Evolutionary conservation across 2,888 invertebrate species (phyloP).

Genomic region (Drosophila seclusa): DNA sequence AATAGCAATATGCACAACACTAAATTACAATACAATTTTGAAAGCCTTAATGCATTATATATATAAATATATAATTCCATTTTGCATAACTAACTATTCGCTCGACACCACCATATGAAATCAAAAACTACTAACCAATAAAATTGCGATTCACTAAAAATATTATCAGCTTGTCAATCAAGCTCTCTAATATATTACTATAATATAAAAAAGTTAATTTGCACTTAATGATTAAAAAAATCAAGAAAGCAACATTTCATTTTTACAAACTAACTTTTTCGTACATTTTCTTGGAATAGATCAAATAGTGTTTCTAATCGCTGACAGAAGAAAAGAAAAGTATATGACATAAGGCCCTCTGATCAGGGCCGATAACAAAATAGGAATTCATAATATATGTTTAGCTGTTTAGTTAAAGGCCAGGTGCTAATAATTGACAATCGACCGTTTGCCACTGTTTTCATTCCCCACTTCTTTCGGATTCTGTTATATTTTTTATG

Average conservation of each 20-base stretch:
- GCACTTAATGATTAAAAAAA: background rate
- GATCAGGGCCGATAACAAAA: background rate
- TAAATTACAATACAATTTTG: background rate
- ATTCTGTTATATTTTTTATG: background rate
- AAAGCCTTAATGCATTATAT: background rate
- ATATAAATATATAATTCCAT: background rate
- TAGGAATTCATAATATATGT: background rate
- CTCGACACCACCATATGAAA: no score
- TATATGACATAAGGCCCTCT: background rate
- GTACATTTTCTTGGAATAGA: background rate
- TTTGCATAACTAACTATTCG: background rate
- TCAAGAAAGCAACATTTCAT: background rate
- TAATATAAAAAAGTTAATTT: background rate
- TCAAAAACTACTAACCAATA: background rate
- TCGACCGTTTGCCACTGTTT: conserved; percentile 11
- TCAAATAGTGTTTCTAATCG: conserved; percentile 14
- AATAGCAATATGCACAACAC: background rate
- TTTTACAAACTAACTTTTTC: background rate
- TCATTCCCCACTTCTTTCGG: background rate
- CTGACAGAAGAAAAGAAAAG: background rate
- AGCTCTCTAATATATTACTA: background rate
- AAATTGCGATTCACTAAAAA: background rate
- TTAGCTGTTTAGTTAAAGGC: background rate
- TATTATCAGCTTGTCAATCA: background rate
- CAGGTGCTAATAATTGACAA: background rate